Base-by-base conservation (phyloP, 2,888 invertebrate genomes). In the Cerceris ruficornis region DNA sequence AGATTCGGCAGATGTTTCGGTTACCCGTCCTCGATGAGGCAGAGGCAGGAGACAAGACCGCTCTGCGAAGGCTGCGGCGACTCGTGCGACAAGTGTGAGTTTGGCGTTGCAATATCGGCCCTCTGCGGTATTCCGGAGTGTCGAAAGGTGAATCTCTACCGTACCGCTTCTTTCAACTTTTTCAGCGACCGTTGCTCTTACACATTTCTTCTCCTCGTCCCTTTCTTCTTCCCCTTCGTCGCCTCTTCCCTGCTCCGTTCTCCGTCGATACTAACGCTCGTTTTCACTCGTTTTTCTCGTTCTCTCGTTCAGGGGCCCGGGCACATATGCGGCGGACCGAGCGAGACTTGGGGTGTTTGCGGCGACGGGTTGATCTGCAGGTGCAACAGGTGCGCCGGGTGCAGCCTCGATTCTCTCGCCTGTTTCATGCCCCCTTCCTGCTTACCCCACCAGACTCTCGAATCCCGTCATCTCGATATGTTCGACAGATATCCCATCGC, bases 371-470 rank as follows among this genome's bases (percentile, higher is more conserved):
- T 92, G 88, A 87, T 82, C 67, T 93, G 93, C 85, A 84, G 81
- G 2, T 93, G 93, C 76, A 89, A 91, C 52, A 88, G 87, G 64
- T 93, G 93, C 86, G 87, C 86, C 43, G 93, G 93, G 2, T 93
- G 93, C 88, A 92, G 92, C 72, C 75, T 78, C 0, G 84, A 84
- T 14, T 85, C 82, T 14, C 82, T 88, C 9, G 70, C 80, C n/a
- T 91, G 91, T 62, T 85, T 77, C 43, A 28, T 28, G 28, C 55
- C 75, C 6, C 80, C 79, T 43, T 80, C 83, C 8, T 90, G 90
- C 13, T 76, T 87, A 9, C 84, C 89, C 11, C 75, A 74, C 61
- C 81, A 83, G 66, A 73, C 8, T 41, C 55, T 79, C 46, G 77
- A 85, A 49, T 54, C 83, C 0, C 77, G 84, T 11, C 81, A 84